Percentiles rank a stretch among this genome's conserved stretches.
Evolutionary conservation across 2,113 vertebrate genomes (phyloP).

Genomic region (Pollimyrus isidori): DNA sequence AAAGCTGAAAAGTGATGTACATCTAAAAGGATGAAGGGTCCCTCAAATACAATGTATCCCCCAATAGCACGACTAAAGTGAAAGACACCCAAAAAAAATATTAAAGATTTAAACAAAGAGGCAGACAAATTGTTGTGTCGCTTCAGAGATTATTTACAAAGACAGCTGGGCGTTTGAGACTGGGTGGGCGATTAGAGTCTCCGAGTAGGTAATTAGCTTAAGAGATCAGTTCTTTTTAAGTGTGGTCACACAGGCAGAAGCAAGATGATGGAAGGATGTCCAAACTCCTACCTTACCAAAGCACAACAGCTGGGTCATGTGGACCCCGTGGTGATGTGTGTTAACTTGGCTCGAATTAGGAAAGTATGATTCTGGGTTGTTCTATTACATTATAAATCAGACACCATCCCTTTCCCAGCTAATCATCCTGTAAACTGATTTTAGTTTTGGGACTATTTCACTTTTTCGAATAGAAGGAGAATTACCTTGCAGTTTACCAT

Average conservation of each 20-base stretch:
- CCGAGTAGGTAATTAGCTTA: conserved; percentile 3
- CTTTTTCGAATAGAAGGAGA: not conserved
- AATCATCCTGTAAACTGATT: not conserved
- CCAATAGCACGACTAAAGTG: not conserved
- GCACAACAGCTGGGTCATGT: not conserved
- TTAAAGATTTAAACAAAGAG: not conserved
- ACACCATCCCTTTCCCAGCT: not conserved
- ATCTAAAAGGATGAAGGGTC: not conserved
- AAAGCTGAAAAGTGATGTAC: not conserved
- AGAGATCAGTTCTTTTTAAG: not conserved
- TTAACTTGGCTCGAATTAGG: not conserved
- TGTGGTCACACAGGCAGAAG: not conserved
- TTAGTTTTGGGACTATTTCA: not conserved
- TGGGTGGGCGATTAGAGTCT: not conserved
- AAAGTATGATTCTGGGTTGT: not conserved
- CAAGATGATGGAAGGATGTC: not conserved
- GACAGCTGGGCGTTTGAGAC: not conserved
- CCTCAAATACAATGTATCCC: not conserved
- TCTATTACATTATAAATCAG: not conserved
- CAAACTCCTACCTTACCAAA: not conserved
- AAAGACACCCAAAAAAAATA: not conserved
- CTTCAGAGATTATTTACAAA: not conserved
- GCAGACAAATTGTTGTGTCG: not conserved
- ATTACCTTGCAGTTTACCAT: not conserved
- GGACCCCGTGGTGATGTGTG: not conserved